Base-by-base conservation (phyloP, 2,113 vertebrate genomes). In the Chloebia gouldiae region DNA sequence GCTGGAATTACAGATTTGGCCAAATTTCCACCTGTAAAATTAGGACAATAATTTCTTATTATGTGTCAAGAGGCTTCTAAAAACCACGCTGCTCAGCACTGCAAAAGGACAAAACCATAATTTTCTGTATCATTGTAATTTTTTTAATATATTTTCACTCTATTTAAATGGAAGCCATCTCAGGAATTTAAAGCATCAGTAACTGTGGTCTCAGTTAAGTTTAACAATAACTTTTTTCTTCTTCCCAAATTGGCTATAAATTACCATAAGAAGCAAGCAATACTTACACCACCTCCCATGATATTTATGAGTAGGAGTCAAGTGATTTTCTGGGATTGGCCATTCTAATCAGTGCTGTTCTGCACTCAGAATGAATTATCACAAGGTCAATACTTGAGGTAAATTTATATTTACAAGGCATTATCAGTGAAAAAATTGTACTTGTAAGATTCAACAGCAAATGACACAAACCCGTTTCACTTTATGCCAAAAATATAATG, bases 401-500 rank as follows among this genome's bases (percentile, higher is more conserved):
- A 89, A 81, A 79, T 88, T 71, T 86, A 75, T 81, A 82, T 86
- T 86, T 92, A 78, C 51, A 40, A 70, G 59, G 44, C 47, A 71
- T 64, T 90, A 51, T 51, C 77, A 78, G 71, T 56, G 33, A 66
- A 81, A 91, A 88, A 88, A 86, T 27, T 61, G 11, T 47, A 51
- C 22, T 33, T 20, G 10, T 28, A 86, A 78, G 53, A 53, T 61
- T n/a, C 0, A 0, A 73, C 44, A 71, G 47, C 90, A 88, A 94
- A 77, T 2, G 1, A 78, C 44, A 86, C 13, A 77, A 78, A 86
- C 4, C 2, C 13, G 31, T 88, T 75, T 86, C 25, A 64, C 8
- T 81, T 80, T 76, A 44, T 91, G 86, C 80, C 88, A 93, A 60
- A 94, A 88, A 56, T 64, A 61, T 83, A 90, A 90, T 80, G 63